A percentile compares a stretch with the other conserved stretches of the same genome.
Conservation (phyloP, 2,113 vertebrate species). For the Erythrolamprus reginae region DNA sequence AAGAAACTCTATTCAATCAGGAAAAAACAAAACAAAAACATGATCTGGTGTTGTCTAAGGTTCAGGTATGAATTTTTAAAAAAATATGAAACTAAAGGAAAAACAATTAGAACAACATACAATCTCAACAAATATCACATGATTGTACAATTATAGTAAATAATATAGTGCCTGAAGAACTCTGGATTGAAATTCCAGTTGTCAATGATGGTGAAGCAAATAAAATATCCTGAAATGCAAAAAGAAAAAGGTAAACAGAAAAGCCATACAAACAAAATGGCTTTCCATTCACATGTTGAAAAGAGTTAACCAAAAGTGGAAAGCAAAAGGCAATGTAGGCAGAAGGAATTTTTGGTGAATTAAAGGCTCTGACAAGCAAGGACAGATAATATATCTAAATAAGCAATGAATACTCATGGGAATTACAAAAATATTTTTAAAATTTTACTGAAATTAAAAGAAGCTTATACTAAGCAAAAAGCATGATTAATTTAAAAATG, state of each 20-base stretch:
- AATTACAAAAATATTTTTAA: neutral
- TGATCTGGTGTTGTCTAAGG: neutral
- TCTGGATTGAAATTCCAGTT: neutral
- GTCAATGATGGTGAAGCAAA: neutral
- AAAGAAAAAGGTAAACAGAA: neutral
- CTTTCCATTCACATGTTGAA: neutral
- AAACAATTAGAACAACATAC: neutral
- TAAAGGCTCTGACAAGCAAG: neutral
- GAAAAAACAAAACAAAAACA: no score
- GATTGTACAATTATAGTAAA: neutral
- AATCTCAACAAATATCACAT: neutral
- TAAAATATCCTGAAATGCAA: neutral
- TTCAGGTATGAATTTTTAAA: neutral
- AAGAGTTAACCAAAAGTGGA: neutral
- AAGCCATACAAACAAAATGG: neutral
- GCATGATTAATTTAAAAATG: neutral
- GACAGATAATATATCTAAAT: neutral
- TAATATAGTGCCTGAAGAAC: neutral
- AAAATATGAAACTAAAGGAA: neutral
- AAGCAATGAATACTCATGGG: neutral
- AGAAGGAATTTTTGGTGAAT: neutral
- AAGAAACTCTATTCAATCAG: neutral
- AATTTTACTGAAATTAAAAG: neutral
- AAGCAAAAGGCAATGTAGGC: neutral
- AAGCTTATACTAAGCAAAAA: neutral